phyloP scores from a whole-genome alignment of 2,113 vertebrate genomes.

The Gambusia affinis region DNA sequence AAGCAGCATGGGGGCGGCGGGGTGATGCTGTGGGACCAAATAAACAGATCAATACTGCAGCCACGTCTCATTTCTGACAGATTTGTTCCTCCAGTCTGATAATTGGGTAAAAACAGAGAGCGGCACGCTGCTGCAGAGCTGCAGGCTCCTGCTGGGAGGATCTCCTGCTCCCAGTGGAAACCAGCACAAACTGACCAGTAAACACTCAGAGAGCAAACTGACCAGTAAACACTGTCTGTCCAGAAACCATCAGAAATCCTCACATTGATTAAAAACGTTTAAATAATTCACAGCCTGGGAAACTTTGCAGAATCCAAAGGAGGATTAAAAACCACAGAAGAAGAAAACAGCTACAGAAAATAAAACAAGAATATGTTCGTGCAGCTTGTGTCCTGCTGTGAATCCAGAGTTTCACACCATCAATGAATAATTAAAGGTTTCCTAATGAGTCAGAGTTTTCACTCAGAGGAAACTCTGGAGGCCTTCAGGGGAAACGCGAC shows the following conservation, averaged over 20 bases:
- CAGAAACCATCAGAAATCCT: too few species aligned
- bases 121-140: slow-evolving; percentile 21
- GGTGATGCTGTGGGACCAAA: slow-evolving; percentile 30
- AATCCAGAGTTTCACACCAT: slow-evolving; percentile 37
- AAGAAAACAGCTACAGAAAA: not conserved
- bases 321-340: not conserved
- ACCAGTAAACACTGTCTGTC: too few species aligned
- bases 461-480: not conserved
- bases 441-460: slow-evolving; percentile 40
- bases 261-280: too few species aligned
- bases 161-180: not conserved
- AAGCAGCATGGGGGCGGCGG: not conserved
- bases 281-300: too few species aligned
- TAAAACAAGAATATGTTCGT: not conserved
- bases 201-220: too few species aligned
- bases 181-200: not conserved
- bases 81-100: slow-evolving; percentile 50
- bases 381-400: not conserved
- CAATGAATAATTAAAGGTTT: slow-evolving; percentile 45
- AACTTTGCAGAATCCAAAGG: not conserved
- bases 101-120: slow-evolving; percentile 53
- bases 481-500: slow-evolving; percentile 3
- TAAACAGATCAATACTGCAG: slow-evolving; percentile 68
- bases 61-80: slow-evolving; percentile 52
- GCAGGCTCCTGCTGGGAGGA: not conserved